A percentile compares a stretch with the other conserved stretches of the same genome.
These are phyloP conservation scores for Drosophila nigricruria DNA, from an alignment of 2,888 invertebrate genomes.

Conservation along the genomic window DNA sequence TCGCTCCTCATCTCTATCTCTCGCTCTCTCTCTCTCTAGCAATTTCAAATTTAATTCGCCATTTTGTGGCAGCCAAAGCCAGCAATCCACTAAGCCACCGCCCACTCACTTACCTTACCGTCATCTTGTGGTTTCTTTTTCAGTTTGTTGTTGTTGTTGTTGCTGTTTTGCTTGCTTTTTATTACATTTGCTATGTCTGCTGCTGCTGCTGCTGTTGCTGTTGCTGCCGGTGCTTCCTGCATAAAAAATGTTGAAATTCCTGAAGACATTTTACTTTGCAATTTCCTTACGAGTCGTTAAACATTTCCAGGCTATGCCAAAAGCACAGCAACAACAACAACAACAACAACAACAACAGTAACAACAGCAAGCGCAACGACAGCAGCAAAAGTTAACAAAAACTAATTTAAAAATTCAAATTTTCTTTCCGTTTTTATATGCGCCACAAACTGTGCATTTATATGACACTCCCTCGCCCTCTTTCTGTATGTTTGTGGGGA, in stretches of 20 bases:
- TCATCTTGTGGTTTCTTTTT: conserved; percentile 72
- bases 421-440: conserved; percentile 80
- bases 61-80: conserved; percentile 62
- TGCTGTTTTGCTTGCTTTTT: conserved; percentile 61
- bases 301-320: conserved; percentile 78
- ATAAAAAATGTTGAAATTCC: conserved; percentile 77
- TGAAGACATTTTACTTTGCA: conserved; percentile 81
- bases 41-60: conserved; percentile 82
- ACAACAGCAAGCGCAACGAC: conserved; percentile 31
- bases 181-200: conserved; percentile 60
- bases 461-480: conserved; percentile 47
- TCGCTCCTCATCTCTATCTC: conserved; percentile 35
- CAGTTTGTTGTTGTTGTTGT: conserved; percentile 18
- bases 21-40: conserved; percentile 31
- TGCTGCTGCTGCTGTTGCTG: conserved; percentile 22
- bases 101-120: conserved; percentile 43
- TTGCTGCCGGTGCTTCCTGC: conserved; percentile 57
- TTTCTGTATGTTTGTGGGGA: conserved; percentile 5
- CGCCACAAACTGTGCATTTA: conserved; percentile 78
- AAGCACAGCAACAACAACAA: conserved; percentile 33
- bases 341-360: too few species aligned
- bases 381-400: conserved; percentile 83
- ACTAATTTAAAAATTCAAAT: conserved; percentile 86
- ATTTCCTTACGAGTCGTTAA: conserved; percentile 84
- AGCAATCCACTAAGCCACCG: conserved; percentile 29